Evolutionary conservation across 2,888 invertebrate species (phyloP).

Genomic region (Perizoma affinitatum): DNA sequence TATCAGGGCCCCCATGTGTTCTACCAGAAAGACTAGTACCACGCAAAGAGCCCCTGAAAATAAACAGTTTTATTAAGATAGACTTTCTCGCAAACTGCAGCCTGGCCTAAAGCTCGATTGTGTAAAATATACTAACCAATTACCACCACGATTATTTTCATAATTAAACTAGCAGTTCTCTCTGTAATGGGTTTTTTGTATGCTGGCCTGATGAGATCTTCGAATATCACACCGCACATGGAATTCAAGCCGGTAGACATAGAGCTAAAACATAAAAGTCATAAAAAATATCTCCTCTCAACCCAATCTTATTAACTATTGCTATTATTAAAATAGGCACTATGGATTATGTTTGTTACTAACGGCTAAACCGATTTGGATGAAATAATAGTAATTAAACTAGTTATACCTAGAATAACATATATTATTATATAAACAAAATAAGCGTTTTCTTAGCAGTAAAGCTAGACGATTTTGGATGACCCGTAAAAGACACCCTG

Average conservation of each 20-base stretch:
- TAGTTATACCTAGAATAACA: no score
- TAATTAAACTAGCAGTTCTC: conserved; percentile 86
- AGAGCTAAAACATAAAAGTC: conserved; percentile 76
- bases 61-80: neutral
- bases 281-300: no score
- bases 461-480: no score
- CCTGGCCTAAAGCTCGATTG: neutral
- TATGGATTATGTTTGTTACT: no score
- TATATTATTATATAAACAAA: no score
- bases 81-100: no score
- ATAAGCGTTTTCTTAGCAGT: no score
- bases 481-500: no score
- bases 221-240: conserved; percentile 90
- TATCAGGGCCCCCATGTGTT: conserved; percentile 88
- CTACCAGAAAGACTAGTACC: conserved; percentile 87
- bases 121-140: conserved; percentile 67
- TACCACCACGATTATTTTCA: conserved; percentile 87
- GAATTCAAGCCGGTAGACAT: conserved; percentile 91
- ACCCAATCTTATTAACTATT: no score
- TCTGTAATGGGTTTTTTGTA: conserved; percentile 86
- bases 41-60: conserved; percentile 85
- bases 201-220: conserved; percentile 88
- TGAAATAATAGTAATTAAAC: no score
- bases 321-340: no score
- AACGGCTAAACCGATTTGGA: no score